Percentiles rank a stretch among this genome's conserved stretches.
Evolutionary conservation across 2,797 vertebrate genomes (phyloP).

Genomic region (Phataginus tetradactyla): DNA sequence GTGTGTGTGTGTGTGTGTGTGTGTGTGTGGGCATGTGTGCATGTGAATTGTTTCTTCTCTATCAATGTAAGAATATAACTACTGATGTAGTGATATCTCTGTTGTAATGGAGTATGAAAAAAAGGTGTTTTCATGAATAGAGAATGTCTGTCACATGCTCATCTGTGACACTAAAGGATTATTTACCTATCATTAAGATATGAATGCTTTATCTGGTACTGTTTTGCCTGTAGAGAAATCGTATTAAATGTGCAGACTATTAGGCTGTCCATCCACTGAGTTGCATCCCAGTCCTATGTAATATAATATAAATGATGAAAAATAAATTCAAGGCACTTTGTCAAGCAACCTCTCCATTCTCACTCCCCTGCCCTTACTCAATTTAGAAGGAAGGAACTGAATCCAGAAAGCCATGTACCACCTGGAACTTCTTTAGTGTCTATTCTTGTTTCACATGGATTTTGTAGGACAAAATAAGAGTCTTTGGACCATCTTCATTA

Average conservation of each 20-base stretch:
- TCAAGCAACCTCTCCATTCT: constrained; percentile 46
- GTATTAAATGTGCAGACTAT: constrained; percentile 81
- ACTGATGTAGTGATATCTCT: constrained; percentile 78
- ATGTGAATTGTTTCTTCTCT: constrained; percentile 85
- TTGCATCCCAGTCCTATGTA: constrained; percentile 74
- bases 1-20: constrained; percentile 83
- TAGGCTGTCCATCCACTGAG: constrained; percentile 78
- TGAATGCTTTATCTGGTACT: constrained; percentile 82
- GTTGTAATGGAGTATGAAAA: constrained; percentile 80
- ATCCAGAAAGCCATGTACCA: constrained; percentile 53
- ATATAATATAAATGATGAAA: constrained; percentile 80
- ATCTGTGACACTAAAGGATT: constrained; percentile 82
- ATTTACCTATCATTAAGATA: constrained; percentile 86
- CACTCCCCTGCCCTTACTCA: neutral
- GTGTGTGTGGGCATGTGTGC: constrained; percentile 83
- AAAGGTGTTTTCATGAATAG: constrained; percentile 83
- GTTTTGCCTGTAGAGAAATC: constrained; percentile 84
- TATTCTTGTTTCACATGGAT: neutral
- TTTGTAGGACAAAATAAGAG: constrained; percentile 57
- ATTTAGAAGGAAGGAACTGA: constrained; percentile 71
- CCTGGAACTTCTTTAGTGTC: constrained; percentile 44
- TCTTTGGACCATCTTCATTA: constrained; percentile 33
- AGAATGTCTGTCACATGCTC: constrained; percentile 80
- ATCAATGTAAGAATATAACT: constrained; percentile 80
- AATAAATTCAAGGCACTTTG: constrained; percentile 82